Evolutionary conservation across 2,797 vertebrate species (phyloP).

Genomic region (Mustela erminea): DNA sequence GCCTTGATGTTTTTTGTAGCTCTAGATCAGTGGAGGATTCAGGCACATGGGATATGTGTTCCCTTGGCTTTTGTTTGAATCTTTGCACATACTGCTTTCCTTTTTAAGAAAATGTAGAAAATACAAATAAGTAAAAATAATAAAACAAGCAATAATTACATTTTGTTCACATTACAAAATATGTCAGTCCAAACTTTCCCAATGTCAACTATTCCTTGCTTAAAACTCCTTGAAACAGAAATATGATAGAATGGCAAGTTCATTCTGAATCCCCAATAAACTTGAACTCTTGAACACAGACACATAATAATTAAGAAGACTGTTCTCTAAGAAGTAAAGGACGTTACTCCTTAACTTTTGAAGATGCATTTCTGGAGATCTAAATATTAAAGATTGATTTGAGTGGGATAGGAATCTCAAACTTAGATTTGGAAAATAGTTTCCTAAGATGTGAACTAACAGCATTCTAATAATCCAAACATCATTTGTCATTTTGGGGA

Average conservation of each 20-base stretch:
- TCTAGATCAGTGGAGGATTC: neutral
- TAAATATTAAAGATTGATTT: neutral
- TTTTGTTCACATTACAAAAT: neutral
- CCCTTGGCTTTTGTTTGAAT: neutral
- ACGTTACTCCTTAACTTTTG: neutral
- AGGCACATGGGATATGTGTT: neutral
- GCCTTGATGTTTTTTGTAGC: neutral
- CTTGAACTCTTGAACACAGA: neutral
- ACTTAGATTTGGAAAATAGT: neutral
- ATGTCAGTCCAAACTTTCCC: neutral
- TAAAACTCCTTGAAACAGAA: neutral
- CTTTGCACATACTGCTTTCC: neutral
- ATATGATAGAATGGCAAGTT: neutral
- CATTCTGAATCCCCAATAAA: neutral
- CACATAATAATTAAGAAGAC: neutral
- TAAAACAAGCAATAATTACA: neutral
- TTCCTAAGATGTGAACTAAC: neutral
- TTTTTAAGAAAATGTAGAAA: constrained; percentile 47
- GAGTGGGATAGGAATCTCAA: neutral
- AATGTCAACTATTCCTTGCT: neutral
- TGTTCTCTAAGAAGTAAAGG: neutral
- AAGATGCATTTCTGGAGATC: neutral
- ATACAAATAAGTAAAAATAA: neutral
- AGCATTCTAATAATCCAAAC: neutral
- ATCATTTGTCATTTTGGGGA: no score